Evolutionary conservation across 2,888 invertebrate genomes (phyloP).

Genomic region (Ennomos quercinarius): DNA sequence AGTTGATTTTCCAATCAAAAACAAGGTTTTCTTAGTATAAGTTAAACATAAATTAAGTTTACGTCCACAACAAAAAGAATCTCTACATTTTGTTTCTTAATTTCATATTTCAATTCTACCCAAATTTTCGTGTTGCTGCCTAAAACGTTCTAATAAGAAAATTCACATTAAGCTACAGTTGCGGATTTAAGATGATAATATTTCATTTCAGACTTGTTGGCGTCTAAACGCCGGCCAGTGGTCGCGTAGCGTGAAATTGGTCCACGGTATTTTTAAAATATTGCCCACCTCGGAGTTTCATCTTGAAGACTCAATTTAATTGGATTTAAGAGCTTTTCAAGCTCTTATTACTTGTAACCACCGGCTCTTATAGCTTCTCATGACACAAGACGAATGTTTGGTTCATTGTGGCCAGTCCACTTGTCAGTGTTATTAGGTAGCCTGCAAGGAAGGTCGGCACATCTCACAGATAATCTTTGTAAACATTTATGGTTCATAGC

Average conservation of each 20-base stretch:
- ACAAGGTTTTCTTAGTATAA: too few species aligned
- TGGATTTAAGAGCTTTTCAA: slow-evolving; percentile 35
- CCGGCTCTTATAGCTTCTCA: too few species aligned
- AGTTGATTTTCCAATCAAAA: too few species aligned
- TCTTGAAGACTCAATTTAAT: slow-evolving; percentile 55
- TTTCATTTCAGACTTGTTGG: slow-evolving; percentile 70
- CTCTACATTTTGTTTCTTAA: too few species aligned
- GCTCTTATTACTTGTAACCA: not conserved
- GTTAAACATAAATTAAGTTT: too few species aligned
- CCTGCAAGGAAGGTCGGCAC: too few species aligned
- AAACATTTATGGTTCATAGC: too few species aligned
- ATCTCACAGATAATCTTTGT: too few species aligned
- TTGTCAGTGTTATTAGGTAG: too few species aligned
- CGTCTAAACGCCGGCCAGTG: slow-evolving; percentile 57
- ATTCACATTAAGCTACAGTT: slow-evolving; percentile 41
- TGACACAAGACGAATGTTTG: too few species aligned
- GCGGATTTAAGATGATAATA: slow-evolving; percentile 64
- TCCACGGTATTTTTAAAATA: slow-evolving; percentile 72
- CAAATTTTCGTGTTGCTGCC: slow-evolving; percentile 10
- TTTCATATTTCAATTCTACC: slow-evolving; percentile 1
- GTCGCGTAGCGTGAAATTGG: slow-evolving; percentile 75
- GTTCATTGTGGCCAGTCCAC: too few species aligned
- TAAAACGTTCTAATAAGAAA: slow-evolving; percentile 36
- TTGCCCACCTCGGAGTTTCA: slow-evolving; percentile 56
- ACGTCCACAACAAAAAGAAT: too few species aligned